phyloP scores from a whole-genome alignment of 35 echinoderm and acorn worm species.

The Heliocidaris tuberculata region DNA sequence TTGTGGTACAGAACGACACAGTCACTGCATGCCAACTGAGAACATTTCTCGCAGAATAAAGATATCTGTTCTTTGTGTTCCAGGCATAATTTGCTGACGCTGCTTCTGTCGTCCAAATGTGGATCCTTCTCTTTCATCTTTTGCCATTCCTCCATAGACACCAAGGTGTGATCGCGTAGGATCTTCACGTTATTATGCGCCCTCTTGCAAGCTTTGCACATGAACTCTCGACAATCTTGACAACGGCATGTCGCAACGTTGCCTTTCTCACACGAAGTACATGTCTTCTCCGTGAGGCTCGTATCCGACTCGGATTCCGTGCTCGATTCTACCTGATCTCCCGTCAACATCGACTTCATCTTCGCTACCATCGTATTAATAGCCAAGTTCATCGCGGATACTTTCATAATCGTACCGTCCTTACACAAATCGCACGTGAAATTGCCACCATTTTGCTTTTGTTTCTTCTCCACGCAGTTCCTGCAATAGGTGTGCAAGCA shows the following conservation, averaged over 20 bases:
- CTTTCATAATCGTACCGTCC: slow-evolving; percentile 32
- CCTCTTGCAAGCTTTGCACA: slow-evolving; percentile 71
- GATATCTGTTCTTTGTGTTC: slow-evolving; percentile 66
- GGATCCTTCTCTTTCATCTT: slow-evolving; percentile 38
- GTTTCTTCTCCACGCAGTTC: slow-evolving; percentile 61
- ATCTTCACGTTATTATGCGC: slow-evolving; percentile 79
- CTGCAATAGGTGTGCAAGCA: slow-evolving; percentile 86
- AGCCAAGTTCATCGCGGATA: slow-evolving; percentile 29
- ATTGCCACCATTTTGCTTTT: slow-evolving; percentile 54
- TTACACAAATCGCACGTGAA: slow-evolving; percentile 54
- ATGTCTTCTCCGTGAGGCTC: slow-evolving; percentile 47
- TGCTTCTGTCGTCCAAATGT: slow-evolving; percentile 18
- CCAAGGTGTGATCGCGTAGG: slow-evolving; percentile 60
- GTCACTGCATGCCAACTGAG: slow-evolving; percentile 54
- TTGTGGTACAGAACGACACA: slow-evolving; percentile 75
- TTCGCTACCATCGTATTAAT: slow-evolving; percentile 70
- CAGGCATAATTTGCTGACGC: slow-evolving; percentile 45
- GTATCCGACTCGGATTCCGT: slow-evolving; percentile 26
- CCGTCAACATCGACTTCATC: slow-evolving; percentile 47
- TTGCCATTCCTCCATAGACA: slow-evolving; percentile 65
- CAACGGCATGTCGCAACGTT: slow-evolving; percentile 66
- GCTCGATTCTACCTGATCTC: slow-evolving; percentile 33
- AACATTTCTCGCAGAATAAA: slow-evolving; percentile 62
- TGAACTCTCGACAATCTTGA: slow-evolving; percentile 76
- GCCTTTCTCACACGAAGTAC: slow-evolving; percentile 64